Conservation (phyloP, 2,888 invertebrate species). For the Tanaodytes sp. region DNA sequence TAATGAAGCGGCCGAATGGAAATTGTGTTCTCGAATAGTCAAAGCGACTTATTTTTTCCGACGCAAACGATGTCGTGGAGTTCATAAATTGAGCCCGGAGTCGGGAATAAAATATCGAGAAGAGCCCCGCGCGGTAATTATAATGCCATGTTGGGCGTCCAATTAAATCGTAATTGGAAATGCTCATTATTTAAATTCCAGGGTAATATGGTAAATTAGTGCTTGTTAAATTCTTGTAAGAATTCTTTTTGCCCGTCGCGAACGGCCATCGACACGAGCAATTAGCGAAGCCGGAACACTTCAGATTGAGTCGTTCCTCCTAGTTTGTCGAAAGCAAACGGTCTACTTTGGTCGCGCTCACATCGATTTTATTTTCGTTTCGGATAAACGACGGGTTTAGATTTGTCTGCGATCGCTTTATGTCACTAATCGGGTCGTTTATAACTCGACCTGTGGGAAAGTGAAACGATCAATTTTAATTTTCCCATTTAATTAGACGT, state of each 20-base stretch:
- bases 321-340: not conserved
- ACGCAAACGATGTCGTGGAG: constrained; percentile 17
- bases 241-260: constrained; percentile 16
- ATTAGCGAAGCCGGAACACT: constrained; percentile 24
- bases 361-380: not conserved
- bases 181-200: constrained; percentile 43
- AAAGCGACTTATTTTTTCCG: not conserved
- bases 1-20: too few relatives aligned
- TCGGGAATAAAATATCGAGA: constrained; percentile 12
- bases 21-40: not conserved
- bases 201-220: constrained; percentile 43
- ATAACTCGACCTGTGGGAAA: too few relatives aligned
- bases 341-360: not conserved
- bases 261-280: constrained; percentile 16
- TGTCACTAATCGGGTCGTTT: too few relatives aligned
- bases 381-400: too few relatives aligned
- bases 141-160: constrained; percentile 24
- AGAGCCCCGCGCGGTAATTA: constrained; percentile 26
- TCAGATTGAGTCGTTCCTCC: constrained; percentile 36
- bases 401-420: too few relatives aligned
- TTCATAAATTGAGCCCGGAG: constrained; percentile 25
- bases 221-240: constrained; percentile 40
- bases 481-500: too few relatives aligned
- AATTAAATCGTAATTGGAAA: constrained; percentile 48
- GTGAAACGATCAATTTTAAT: too few relatives aligned